Conservation (phyloP, 2,113 vertebrate genomes). For the Phaethon lepturus region DNA sequence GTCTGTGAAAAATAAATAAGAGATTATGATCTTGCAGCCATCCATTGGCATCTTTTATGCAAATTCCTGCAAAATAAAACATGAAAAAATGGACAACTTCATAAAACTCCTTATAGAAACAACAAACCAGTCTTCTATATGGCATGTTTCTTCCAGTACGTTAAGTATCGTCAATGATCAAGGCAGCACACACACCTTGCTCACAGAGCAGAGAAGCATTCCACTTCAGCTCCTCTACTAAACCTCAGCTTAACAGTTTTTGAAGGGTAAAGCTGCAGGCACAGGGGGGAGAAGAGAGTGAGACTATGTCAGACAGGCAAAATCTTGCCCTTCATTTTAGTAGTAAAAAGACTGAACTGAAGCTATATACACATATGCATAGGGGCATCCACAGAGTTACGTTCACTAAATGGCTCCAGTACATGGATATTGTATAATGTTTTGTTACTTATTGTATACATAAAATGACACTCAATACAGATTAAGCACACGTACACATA, state of each 20-base stretch:
- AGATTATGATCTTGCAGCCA: not conserved
- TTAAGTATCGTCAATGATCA: not conserved
- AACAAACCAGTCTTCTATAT: not conserved
- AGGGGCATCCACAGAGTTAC: not conserved
- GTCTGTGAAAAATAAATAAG: not conserved
- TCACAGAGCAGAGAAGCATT: not conserved
- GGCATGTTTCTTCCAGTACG: not conserved
- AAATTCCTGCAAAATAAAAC: not conserved
- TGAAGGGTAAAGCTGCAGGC: not conserved
- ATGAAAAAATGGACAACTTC: not conserved
- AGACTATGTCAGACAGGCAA: accelerated
- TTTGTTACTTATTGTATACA: not conserved
- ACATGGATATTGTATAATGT: not conserved
- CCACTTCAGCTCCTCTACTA: not conserved
- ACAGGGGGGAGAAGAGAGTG: not conserved
- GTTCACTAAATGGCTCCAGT: not conserved
- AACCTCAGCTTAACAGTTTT: not conserved
- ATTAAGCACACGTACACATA: not conserved
- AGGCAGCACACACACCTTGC: not conserved
- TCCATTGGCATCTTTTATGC: not conserved
- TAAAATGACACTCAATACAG: not conserved
- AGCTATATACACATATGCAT: not conserved
- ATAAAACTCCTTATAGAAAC: not conserved
- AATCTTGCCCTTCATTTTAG: not conserved
- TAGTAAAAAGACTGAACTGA: not conserved